These are phyloP conservation scores for Esperia sulphurella DNA, from an alignment of 2,888 invertebrate species.

Conservation along the genomic window DNA sequence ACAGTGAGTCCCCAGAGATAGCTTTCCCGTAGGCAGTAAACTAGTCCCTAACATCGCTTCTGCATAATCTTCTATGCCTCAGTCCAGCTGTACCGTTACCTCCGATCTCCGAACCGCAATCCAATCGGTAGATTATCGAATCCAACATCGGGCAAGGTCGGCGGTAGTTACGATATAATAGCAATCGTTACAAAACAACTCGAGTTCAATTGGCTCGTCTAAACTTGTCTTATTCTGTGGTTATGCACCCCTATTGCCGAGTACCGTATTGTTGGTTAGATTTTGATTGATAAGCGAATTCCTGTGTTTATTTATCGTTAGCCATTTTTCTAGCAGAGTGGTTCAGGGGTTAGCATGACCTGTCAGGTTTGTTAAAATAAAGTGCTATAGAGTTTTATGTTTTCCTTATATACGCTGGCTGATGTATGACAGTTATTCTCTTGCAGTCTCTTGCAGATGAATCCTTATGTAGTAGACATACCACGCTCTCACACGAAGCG, in stretches of 20 bases:
- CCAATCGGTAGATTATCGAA: constrained; percentile 59
- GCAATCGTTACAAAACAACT: constrained; percentile 4
- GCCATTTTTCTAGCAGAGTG: too few relatives aligned
- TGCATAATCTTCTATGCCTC: constrained; percentile 14
- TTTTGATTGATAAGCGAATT: not conserved
- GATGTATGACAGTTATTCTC: too few relatives aligned
- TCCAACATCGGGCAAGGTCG: constrained; percentile 49
- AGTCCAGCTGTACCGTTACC: constrained; percentile 47
- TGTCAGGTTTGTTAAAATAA: too few relatives aligned
- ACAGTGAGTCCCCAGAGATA: constrained; percentile 10
- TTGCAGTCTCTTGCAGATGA: too few relatives aligned
- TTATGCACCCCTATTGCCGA: constrained; percentile 1
- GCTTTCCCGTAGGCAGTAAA: constrained; percentile 1
- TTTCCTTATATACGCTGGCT: too few relatives aligned
- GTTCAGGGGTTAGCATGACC: too few relatives aligned
- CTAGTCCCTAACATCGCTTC: constrained; percentile 4
- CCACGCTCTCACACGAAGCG: too few relatives aligned
- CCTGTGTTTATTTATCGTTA: too few relatives aligned
- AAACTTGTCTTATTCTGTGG: constrained; percentile 1
- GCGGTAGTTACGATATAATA: constrained; percentile 18
- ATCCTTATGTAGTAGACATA: too few relatives aligned
- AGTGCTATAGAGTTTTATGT: too few relatives aligned
- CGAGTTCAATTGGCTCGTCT: not conserved
- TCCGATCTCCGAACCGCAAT: constrained; percentile 55
- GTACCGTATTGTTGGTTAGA: constrained; percentile 6